These are phyloP conservation scores for Apogon hyalosoma DNA, from an alignment of 2,797 vertebrate species.

Conservation along the genomic window DNA sequence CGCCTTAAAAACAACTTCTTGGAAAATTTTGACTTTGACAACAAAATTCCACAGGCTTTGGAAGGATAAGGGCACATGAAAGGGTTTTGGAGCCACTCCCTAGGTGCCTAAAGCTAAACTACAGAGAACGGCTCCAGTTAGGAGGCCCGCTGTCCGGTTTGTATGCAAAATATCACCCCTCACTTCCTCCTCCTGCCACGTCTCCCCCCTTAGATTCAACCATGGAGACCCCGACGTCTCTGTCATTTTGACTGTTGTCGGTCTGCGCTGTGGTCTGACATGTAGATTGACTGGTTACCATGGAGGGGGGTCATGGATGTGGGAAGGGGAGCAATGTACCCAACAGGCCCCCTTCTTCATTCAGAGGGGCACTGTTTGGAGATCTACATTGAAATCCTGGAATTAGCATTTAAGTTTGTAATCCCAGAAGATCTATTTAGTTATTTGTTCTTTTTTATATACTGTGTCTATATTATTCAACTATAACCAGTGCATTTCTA, in stretches of 20 bases:
- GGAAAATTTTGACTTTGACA: conserved; percentile 42
- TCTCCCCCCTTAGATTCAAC: conserved; percentile 7
- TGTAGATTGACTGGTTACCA: conserved; percentile 67
- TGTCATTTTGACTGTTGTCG: conserved; percentile 58
- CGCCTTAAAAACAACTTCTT: conserved; percentile 31
- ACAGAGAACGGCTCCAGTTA: conserved; percentile 31
- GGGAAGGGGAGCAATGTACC: conserved; percentile 49
- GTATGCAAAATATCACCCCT: conserved; percentile 62
- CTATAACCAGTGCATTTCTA: too few species aligned
- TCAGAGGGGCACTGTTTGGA: conserved; percentile 43
- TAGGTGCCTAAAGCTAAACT: conserved; percentile 50
- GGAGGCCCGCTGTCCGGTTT: conserved; percentile 47
- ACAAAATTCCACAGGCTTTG: conserved; percentile 63
- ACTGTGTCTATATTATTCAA: too few species aligned
- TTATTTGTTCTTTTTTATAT: too few species aligned
- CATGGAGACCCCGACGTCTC: conserved; percentile 46
- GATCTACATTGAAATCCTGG: conserved; percentile 5
- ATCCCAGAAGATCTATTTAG: too few species aligned
- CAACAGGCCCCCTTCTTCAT: conserved; percentile 57
- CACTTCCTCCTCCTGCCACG: conserved; percentile 19
- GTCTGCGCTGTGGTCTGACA: conserved; percentile 54
- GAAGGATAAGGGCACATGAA: conserved; percentile 56
- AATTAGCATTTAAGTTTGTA: too few species aligned
- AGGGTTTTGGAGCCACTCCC: conserved; percentile 47
- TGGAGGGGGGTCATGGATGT: conserved; percentile 73